Evolutionary conservation across 1,140 invertebrate genomes (phyloP).

Genomic region (Eueides isabella): DNA sequence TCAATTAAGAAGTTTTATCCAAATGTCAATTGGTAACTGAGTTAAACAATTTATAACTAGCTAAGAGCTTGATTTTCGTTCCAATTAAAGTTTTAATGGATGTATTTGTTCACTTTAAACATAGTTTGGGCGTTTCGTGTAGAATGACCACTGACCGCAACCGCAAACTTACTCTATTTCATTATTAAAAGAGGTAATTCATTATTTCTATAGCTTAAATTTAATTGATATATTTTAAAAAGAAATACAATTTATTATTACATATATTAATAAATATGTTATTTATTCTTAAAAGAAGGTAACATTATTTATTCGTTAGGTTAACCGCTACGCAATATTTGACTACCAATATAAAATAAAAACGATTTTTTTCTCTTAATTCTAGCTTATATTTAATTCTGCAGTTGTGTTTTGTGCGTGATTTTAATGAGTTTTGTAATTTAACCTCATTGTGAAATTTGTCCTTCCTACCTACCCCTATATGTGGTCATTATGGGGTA

Average conservation of each 20-base stretch:
- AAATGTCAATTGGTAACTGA: conserved; percentile 24
- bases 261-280: too few relatives aligned
- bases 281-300: too few relatives aligned
- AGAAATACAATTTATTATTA: too few relatives aligned
- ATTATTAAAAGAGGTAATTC: neutral
- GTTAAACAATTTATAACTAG: conserved; percentile 30
- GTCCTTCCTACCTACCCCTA: neutral
- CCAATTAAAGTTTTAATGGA: conserved; percentile 32
- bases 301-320: too few relatives aligned
- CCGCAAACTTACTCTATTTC: conserved; percentile 8
- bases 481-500: neutral
- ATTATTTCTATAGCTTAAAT: neutral
- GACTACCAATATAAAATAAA: too few relatives aligned
- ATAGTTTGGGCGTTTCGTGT: conserved; percentile 19
- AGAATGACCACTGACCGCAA: conserved; percentile 10
- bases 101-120: conserved; percentile 33
- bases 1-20: conserved; percentile 30
- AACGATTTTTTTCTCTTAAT: too few relatives aligned
- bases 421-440: neutral
- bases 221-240: neutral
- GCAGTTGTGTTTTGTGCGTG: too few relatives aligned
- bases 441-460: neutral
- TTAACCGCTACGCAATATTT: too few relatives aligned
- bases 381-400: too few relatives aligned
- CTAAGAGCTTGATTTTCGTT: conserved; percentile 26